Evolutionary conservation across 2,888 invertebrate genomes (phyloP).

Genomic region (Nemapogon koenigi): DNA sequence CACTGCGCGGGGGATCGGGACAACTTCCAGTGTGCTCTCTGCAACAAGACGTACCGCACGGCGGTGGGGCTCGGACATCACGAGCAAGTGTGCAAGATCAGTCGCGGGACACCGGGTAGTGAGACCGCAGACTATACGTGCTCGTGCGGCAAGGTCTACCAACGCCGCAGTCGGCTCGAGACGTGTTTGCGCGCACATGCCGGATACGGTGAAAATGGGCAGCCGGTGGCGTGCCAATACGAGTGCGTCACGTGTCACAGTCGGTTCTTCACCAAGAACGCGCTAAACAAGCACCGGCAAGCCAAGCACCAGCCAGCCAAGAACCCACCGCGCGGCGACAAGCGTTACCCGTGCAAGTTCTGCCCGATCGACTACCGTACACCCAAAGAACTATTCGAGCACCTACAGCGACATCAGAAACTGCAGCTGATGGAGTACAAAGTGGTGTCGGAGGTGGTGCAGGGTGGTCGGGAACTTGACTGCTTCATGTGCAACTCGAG

Average conservation of each 20-base stretch:
- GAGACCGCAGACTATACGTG: slow-evolving; percentile 50
- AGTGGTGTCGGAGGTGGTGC: slow-evolving; percentile 46
- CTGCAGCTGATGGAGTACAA: slow-evolving; percentile 54
- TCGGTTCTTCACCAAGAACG: slow-evolving; percentile 39
- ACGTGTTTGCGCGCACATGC: slow-evolving; percentile 47
- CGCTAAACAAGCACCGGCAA: slow-evolving; percentile 37
- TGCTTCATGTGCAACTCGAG: slow-evolving; percentile 47
- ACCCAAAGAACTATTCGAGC: slow-evolving; percentile 46
- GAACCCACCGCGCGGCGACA: slow-evolving; percentile 34
- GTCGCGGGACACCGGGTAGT: neutral
- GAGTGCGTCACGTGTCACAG: slow-evolving; percentile 41
- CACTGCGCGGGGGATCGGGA: slow-evolving; percentile 8
- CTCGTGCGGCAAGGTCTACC: slow-evolving; percentile 41
- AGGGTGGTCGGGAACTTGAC: slow-evolving; percentile 42
- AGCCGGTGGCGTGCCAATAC: slow-evolving; percentile 21
- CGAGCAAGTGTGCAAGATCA: neutral
- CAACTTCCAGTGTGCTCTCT: neutral
- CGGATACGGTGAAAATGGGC: slow-evolving; percentile 22
- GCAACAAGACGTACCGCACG: neutral
- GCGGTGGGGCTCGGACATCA: neutral
- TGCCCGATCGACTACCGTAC: slow-evolving; percentile 54
- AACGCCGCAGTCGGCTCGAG: slow-evolving; percentile 43
- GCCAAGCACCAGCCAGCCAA: slow-evolving; percentile 18
- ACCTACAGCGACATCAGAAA: slow-evolving; percentile 48
- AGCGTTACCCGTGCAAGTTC: slow-evolving; percentile 50